Conservation (phyloP, 2,113 vertebrate genomes). For the Calonectris borealis region DNA sequence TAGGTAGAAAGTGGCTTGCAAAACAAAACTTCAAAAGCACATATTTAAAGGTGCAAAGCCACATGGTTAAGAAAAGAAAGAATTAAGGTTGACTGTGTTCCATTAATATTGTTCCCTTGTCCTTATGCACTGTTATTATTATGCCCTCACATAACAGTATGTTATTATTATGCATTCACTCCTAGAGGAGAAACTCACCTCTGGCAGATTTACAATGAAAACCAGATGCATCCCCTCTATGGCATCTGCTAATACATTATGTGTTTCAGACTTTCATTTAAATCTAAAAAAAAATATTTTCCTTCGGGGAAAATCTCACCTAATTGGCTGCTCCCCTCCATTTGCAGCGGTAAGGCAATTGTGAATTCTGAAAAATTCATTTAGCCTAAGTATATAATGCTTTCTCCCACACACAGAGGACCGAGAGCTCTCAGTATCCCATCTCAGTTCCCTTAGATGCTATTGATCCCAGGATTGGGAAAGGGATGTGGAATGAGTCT, state of each 20-base stretch:
- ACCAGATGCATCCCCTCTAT: constrained; percentile 28
- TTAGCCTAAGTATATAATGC: not conserved
- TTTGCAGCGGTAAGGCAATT: not conserved
- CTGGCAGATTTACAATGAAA: constrained; percentile 30
- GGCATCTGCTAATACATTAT: constrained; percentile 7
- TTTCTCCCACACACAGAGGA: not conserved
- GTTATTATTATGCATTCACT: constrained; percentile 10
- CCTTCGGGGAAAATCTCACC: constrained; percentile 22
- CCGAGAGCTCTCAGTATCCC: not conserved
- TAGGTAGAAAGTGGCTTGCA: not conserved
- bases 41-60: not conserved
- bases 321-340: not conserved
- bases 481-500: not conserved
- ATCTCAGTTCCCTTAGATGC: rapidly evolving
- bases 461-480: not conserved
- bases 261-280: constrained; percentile 20
- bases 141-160: not conserved
- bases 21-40: not conserved
- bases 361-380: not conserved
- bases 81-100: not conserved
- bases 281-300: not conserved
- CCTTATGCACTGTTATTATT: not conserved
- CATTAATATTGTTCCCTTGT: not conserved
- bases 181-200: constrained; percentile 15
- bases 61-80: not conserved